Conservation (phyloP, 2,888 invertebrate species). For the Ypsolopha scabrella region DNA sequence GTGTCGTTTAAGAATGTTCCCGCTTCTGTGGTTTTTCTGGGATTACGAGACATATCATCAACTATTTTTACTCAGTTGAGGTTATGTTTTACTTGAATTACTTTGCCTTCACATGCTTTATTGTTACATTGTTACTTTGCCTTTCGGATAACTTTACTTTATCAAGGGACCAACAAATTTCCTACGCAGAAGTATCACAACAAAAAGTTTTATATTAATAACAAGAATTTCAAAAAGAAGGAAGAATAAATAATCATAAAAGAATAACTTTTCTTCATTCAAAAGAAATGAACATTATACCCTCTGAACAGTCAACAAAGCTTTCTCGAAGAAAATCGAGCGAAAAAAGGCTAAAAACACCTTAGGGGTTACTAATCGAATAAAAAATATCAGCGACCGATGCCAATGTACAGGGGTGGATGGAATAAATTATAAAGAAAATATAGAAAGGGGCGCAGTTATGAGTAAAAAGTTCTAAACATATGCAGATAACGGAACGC, state of each 20-base stretch:
- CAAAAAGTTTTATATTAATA: background rate
- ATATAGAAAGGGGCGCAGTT: constrained; percentile 55
- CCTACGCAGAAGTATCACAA: no score
- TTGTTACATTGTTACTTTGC: no score
- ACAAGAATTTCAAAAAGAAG: constrained; percentile 6
- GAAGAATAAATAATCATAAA: constrained; percentile 18
- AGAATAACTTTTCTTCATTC: constrained; percentile 63
- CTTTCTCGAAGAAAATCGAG: constrained; percentile 67
- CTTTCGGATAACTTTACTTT: no score
- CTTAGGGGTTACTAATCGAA: constrained; percentile 73
- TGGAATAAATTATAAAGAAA: constrained; percentile 70
- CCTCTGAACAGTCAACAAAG: constrained; percentile 68
- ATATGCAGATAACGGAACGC: constrained; percentile 52
- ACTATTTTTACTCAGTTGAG: no score
- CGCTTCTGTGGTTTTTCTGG: no score
- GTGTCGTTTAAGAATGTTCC: constrained; percentile 24
- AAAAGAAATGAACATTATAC: constrained; percentile 66
- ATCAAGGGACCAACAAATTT: no score
- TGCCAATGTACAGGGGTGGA: constrained; percentile 67
- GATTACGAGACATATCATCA: no score
- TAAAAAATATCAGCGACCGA: constrained; percentile 73
- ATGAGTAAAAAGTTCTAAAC: constrained; percentile 55
- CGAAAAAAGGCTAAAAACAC: constrained; percentile 73
- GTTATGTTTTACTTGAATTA: no score
- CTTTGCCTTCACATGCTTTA: no score